Percentiles rank a stretch among this genome's conserved stretches.
These are phyloP conservation scores for Tenebrio molitor DNA, from an alignment of 1,140 invertebrate genomes.

Conservation along the genomic window DNA sequence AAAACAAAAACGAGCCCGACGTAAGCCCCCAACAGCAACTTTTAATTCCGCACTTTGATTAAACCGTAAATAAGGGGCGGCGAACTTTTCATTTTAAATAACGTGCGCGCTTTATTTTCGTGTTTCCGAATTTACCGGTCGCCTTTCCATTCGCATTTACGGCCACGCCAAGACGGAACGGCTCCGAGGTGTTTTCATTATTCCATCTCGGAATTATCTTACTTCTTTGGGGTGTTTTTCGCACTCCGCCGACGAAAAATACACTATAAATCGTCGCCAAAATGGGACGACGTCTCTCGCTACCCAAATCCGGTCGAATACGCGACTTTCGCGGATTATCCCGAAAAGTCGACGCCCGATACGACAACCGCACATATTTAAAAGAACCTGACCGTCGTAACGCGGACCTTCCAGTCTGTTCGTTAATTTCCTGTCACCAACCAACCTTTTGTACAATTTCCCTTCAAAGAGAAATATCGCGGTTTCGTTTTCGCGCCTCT, in stretches of 20 bases:
- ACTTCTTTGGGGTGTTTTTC: slow-evolving; percentile 21
- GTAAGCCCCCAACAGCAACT: slow-evolving; percentile 15
- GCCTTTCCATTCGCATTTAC: slow-evolving; percentile 34
- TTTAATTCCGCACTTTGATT: slow-evolving; percentile 31
- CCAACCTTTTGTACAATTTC: no score
- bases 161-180: slow-evolving; percentile 9
- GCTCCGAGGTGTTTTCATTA: slow-evolving; percentile 38
- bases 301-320: neutral
- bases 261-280: slow-evolving; percentile 18
- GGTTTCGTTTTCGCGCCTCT: no score
- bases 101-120: slow-evolving; percentile 37
- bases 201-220: slow-evolving; percentile 39
- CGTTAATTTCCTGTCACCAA: no score
- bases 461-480: no score
- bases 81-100: slow-evolving; percentile 39
- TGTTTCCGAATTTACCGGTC: slow-evolving; percentile 35
- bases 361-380: neutral
- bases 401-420: no score
- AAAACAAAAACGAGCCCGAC: neutral
- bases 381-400: neutral
- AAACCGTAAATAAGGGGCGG: slow-evolving; percentile 19
- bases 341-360: neutral
- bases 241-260: slow-evolving; percentile 5
- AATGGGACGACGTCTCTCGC: slow-evolving; percentile 1
- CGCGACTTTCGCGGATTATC: neutral